Percentiles rank a stretch among this genome's conserved stretches.
Evolutionary conservation across 2,797 vertebrate species (phyloP).

Genomic region (Acanthurus lineatus): DNA sequence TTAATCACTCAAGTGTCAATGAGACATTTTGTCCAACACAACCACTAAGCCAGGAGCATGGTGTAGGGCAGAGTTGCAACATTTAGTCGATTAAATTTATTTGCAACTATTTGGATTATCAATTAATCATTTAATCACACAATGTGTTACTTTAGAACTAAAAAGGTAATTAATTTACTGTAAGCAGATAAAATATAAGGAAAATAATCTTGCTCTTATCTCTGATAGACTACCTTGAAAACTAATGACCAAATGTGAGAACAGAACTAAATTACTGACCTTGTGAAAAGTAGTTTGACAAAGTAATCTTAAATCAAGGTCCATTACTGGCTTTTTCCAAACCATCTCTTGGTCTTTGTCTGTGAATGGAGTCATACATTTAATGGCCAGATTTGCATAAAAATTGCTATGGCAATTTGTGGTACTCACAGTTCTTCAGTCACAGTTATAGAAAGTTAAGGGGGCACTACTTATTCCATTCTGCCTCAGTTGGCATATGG

Average conservation of each 20-base stretch:
- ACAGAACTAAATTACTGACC: background rate
- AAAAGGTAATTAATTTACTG: background rate
- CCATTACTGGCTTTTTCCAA: background rate
- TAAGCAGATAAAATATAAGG: background rate
- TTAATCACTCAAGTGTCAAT: background rate
- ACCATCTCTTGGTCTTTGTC: background rate
- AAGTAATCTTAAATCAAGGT: slow-evolving; percentile 1
- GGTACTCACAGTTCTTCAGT: background rate
- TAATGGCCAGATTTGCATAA: background rate
- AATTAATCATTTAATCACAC: background rate
- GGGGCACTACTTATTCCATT: background rate
- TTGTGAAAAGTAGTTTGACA: background rate
- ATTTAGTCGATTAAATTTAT: background rate
- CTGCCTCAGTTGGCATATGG: background rate
- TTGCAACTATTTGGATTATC: background rate
- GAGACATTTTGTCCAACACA: background rate
- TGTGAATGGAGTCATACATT: background rate
- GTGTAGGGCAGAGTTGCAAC: background rate
- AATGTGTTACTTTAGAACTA: background rate
- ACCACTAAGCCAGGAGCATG: background rate
- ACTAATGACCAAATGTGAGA: background rate
- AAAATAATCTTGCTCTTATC: background rate
- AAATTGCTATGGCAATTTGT: background rate
- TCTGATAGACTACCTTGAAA: background rate
- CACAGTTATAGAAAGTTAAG: background rate